A percentile compares a stretch with the other conserved stretches of the same genome.
These are phyloP conservation scores for Brenthis daphne DNA, from an alignment of 2,888 invertebrate genomes.

Conservation along the genomic window DNA sequence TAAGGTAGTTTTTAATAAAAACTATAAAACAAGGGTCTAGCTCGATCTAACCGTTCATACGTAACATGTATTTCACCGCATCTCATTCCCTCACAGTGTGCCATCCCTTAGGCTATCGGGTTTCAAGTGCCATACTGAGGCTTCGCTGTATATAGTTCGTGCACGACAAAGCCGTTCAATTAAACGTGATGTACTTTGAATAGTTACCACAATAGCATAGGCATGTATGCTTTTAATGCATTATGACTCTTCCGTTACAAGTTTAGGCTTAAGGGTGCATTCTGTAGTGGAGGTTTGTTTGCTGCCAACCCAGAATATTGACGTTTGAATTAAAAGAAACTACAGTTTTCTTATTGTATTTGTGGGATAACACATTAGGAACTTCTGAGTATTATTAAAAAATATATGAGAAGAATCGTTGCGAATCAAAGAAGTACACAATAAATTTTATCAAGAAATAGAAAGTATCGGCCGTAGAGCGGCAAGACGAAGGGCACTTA, in stretches of 20 bases:
- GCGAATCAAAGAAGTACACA: neutral
- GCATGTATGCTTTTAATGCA: slow-evolving; percentile 35
- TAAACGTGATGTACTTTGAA: slow-evolving; percentile 38
- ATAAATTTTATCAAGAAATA: slow-evolving; percentile 9
- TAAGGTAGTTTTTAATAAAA: slow-evolving; percentile 19
- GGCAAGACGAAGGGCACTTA: slow-evolving; percentile 20
- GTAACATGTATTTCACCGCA: slow-evolving; percentile 41
- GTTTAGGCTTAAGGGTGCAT: slow-evolving; percentile 25
- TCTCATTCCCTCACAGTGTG: slow-evolving; percentile 38
- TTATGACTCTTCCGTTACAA: slow-evolving; percentile 26
- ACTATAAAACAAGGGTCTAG: slow-evolving; percentile 23
- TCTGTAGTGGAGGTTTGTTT: slow-evolving; percentile 3
- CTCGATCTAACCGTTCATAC: slow-evolving; percentile 34
- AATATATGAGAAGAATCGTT: neutral
- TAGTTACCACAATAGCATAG: slow-evolving; percentile 36
- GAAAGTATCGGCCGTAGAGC: slow-evolving; percentile 6
- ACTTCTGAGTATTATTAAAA: too few species aligned
- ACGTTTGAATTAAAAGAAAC: too few species aligned
- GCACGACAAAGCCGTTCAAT: slow-evolving; percentile 39
- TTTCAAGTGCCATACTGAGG: slow-evolving; percentile 43
- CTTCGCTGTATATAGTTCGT: slow-evolving; percentile 40
- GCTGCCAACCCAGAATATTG: neutral
- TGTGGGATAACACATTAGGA: too few species aligned
- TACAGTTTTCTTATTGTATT: too few species aligned
- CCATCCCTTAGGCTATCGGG: slow-evolving; percentile 41